Percentiles rank a stretch among this genome's conserved stretches.
Conservation (phyloP, 2,888 invertebrate species). For the Colostygia pectinataria region DNA sequence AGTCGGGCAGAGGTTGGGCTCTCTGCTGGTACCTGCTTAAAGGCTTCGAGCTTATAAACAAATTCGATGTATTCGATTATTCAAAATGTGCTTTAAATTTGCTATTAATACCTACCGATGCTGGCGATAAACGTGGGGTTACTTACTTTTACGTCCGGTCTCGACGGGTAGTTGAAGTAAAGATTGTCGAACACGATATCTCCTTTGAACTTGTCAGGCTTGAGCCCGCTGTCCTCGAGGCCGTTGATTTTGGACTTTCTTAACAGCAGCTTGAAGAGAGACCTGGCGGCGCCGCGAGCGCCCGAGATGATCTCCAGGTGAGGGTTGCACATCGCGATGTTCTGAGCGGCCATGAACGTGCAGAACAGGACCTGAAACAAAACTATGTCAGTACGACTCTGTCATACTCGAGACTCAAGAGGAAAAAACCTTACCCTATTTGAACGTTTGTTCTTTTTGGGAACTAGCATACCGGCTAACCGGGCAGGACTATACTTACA, state of each 20-base stretch:
- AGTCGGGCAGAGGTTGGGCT: no score
- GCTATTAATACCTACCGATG: no score
- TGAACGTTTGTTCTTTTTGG: no score
- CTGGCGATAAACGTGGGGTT: neutral
- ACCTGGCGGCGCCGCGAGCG: conserved; percentile 88
- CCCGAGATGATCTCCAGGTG: conserved; percentile 89
- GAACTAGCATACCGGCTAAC: no score
- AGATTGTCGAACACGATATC: conserved; percentile 87
- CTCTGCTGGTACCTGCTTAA: no score
- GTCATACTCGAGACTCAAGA: no score
- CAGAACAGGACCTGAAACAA: conserved; percentile 86
- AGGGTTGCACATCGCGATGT: conserved; percentile 88
- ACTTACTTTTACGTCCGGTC: conserved; percentile 86
- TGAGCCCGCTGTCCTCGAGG: conserved; percentile 64
- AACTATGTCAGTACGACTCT: neutral
- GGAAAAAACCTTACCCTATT: no score
- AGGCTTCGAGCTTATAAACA: no score
- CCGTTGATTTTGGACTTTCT: conserved; percentile 66
- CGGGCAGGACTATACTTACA: conserved; percentile 60
- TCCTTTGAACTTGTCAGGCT: conserved; percentile 81
- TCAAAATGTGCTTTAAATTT: no score
- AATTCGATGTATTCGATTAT: no score
- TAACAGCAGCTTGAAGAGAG: conserved; percentile 88
- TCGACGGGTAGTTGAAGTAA: conserved; percentile 90
- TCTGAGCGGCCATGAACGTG: conserved; percentile 89